Conservation (phyloP, 2,113 vertebrate genomes). For the Pseudopodoces humilis region DNA sequence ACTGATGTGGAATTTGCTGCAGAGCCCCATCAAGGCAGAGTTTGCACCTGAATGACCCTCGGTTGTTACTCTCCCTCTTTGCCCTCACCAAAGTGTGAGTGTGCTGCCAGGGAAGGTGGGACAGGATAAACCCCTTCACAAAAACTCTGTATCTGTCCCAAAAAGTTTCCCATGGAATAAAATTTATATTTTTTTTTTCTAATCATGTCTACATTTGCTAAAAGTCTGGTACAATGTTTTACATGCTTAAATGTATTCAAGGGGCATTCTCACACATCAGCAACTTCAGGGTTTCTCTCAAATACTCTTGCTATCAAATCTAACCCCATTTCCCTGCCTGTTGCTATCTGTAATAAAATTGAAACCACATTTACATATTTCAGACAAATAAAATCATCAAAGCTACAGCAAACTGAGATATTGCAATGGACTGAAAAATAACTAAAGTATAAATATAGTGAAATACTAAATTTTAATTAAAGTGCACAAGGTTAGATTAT, state of each 20-base stretch:
- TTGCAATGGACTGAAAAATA: neutral
- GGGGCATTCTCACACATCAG: neutral
- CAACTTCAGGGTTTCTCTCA: neutral
- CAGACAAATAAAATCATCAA: neutral
- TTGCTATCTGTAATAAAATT: neutral
- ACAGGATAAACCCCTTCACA: neutral
- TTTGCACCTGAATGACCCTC: fast-evolving
- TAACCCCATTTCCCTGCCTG: neutral
- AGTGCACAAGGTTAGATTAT: neutral
- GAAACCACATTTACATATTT: neutral
- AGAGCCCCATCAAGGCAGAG: neutral
- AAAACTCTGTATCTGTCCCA: neutral
- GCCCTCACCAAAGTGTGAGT: fast-evolving
- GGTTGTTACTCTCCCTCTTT: neutral
- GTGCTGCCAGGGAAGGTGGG: neutral
- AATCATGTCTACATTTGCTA: neutral
- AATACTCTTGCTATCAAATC: neutral
- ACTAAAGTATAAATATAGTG: neutral
- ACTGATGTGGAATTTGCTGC: neutral
- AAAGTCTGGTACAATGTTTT: neutral
- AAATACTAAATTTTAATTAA: neutral
- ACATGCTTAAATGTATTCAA: neutral
- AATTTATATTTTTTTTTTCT: neutral
- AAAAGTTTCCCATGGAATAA: neutral
- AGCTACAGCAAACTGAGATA: neutral